phyloP scores from a whole-genome alignment of 2,797 vertebrate species.

The Enoplosus armatus region DNA sequence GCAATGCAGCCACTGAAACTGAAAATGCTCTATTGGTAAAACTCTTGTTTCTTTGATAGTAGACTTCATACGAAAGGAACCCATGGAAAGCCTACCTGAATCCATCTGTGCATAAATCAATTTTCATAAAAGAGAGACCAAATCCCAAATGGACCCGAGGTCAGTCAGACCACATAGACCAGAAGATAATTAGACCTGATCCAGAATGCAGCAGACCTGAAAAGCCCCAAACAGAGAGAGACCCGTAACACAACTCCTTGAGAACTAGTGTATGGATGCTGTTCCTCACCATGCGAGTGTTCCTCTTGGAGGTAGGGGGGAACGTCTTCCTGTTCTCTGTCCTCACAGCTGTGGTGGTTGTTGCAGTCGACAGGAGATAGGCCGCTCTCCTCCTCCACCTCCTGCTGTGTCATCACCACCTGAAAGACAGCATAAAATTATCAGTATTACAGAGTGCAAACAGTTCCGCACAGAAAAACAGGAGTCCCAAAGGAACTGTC shows the following conservation, averaged over 20 bases:
- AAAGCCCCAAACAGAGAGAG: no score
- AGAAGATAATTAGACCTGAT: neutral
- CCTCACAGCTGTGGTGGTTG: conserved; percentile 26
- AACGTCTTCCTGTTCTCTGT: conserved; percentile 59
- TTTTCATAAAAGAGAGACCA: neutral
- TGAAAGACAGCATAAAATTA: neutral
- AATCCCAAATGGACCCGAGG: no score
- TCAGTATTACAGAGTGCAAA: neutral
- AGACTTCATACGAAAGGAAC: no score
- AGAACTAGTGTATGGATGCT: neutral
- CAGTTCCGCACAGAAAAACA: neutral
- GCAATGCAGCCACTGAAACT: no score
- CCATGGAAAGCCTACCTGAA: no score
- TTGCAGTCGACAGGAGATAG: conserved; percentile 46
- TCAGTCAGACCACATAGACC: neutral
- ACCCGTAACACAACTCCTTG: neutral
- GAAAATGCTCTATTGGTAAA: no score
- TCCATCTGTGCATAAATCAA: no score
- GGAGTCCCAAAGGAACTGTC: neutral
- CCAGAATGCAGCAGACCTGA: no score
- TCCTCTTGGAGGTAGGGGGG: conserved; percentile 72
- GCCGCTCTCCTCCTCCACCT: conserved; percentile 62
- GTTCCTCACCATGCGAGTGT: conserved; percentile 70
- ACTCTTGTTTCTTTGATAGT: no score
- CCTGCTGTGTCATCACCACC: conserved; percentile 46